phyloP scores from a whole-genome alignment of 2,113 vertebrate genomes.

The Glareola pratincola region DNA sequence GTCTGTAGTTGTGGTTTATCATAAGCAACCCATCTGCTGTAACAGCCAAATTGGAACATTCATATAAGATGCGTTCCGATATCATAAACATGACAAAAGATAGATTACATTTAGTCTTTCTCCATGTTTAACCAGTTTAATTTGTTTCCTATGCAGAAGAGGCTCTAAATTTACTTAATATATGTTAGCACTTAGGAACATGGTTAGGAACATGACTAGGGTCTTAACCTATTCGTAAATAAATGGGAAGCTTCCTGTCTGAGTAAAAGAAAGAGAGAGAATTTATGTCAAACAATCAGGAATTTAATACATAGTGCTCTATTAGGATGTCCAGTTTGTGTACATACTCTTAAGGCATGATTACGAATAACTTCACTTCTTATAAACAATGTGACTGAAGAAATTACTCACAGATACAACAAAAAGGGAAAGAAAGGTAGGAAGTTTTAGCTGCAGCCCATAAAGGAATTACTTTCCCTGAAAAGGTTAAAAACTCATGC shows the following conservation, averaged over 20 bases:
- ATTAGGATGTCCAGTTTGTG: constrained; percentile 91
- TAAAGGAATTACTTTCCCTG: constrained; percentile 81
- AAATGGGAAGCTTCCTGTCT: constrained; percentile 93
- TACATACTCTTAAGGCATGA: constrained; percentile 91
- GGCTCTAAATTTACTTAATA: constrained; percentile 94
- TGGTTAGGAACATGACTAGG: constrained; percentile 84
- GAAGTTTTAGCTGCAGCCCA: constrained; percentile 79
- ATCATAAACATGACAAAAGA: constrained; percentile 89
- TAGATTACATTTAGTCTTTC: constrained; percentile 87
- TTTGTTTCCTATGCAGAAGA: constrained; percentile 88
- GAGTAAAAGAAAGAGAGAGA: constrained; percentile 87
- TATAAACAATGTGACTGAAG: constrained; percentile 91
- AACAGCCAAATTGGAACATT: constrained; percentile 83
- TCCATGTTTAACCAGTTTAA: constrained; percentile 87
- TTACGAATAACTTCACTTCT: constrained; percentile 90
- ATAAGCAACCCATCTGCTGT: constrained; percentile 83
- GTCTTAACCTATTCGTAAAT: constrained; percentile 87
- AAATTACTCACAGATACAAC: constrained; percentile 90
- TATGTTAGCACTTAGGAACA: constrained; percentile 91
- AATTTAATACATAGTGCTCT: constrained; percentile 92
- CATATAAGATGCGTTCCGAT: constrained; percentile 81
- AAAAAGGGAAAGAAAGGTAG: constrained; percentile 85
- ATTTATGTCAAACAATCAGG: constrained; percentile 97
- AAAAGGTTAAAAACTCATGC: constrained; percentile 83
- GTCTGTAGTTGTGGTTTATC: constrained; percentile 81